These are phyloP conservation scores for Lepisosteus oculatus DNA, from an alignment of 2,113 vertebrate genomes.

Conservation along the genomic window DNA sequence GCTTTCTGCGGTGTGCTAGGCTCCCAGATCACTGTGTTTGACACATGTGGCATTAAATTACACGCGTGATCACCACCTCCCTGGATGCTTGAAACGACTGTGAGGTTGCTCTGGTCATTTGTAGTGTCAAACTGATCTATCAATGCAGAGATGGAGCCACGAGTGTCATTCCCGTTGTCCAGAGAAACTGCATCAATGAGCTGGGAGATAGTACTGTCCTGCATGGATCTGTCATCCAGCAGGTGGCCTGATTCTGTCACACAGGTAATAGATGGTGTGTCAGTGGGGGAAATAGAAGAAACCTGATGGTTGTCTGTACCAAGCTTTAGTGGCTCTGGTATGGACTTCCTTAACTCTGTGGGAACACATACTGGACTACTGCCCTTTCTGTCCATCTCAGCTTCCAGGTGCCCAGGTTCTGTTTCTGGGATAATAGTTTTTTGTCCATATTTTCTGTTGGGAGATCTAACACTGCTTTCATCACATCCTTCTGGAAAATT, in stretches of 20 bases:
- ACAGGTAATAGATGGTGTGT: conserved; percentile 20
- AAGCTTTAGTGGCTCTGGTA: conserved; percentile 7
- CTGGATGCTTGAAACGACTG: conserved; percentile 27
- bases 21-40: not conserved
- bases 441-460: conserved; percentile 8
- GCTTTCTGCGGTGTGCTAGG: conserved; percentile 29
- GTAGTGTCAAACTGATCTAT: conserved; percentile 76
- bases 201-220: conserved; percentile 82
- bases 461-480: conserved; percentile 7
- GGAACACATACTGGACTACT: not conserved
- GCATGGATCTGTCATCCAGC: conserved; percentile 54
- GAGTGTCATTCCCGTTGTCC: conserved; percentile 65
- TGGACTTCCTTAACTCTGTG: not conserved
- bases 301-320: conserved; percentile 30
- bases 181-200: conserved; percentile 85
- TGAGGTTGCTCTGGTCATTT: conserved; percentile 46
- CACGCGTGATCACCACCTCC: conserved; percentile 25
- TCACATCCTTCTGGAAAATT: conserved; percentile 11
- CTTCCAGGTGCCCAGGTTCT: conserved; percentile 15
- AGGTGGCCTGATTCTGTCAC: conserved; percentile 38
- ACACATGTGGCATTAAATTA: not conserved
- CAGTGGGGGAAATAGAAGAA: conserved; percentile 40
- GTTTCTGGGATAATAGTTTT: conserved; percentile 17
- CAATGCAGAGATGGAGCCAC: conserved; percentile 79
- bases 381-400: not conserved